Percentiles rank a stretch among this genome's conserved stretches.
phyloP scores from a whole-genome alignment of 2,888 invertebrate species.

The Panzeria rudis region DNA sequence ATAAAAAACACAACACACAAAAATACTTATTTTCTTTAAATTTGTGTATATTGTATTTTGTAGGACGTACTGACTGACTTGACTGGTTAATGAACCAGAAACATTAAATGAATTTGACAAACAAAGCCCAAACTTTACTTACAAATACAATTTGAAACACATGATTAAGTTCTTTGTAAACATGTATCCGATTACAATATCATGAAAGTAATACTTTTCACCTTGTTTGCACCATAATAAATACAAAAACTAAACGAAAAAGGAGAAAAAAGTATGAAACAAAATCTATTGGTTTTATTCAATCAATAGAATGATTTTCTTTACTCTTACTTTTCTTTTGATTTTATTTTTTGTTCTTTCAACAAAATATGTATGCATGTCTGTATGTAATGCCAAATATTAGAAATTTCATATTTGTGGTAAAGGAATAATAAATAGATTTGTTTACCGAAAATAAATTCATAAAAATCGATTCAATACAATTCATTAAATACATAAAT shows the following conservation, averaged over 20 bases:
- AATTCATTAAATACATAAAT: not conserved
- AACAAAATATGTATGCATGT: not conserved
- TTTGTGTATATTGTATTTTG: not conserved
- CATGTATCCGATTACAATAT: not conserved
- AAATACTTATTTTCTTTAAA: conserved; percentile 14
- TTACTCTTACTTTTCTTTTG: not conserved
- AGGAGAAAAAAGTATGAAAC: not conserved
- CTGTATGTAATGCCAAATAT: not conserved
- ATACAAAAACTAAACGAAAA: not conserved
- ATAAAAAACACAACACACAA: not conserved
- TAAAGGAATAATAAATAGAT: not conserved
- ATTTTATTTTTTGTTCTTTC: too few species aligned
- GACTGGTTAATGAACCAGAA: conserved; percentile 37
- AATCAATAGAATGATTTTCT: not conserved
- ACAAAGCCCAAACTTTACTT: not conserved
- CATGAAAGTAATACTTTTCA: not conserved
- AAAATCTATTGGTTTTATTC: not conserved
- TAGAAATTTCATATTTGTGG: not conserved
- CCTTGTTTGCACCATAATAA: not conserved
- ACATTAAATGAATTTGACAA: conserved; percentile 48
- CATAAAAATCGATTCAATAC: not conserved
- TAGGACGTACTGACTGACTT: not conserved
- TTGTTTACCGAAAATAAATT: too few species aligned
- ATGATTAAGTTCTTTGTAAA: not conserved
- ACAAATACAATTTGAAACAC: conserved; percentile 4